Conservation (phyloP, 1,140 invertebrate genomes). For the Pygmarrhopalites habei region DNA sequence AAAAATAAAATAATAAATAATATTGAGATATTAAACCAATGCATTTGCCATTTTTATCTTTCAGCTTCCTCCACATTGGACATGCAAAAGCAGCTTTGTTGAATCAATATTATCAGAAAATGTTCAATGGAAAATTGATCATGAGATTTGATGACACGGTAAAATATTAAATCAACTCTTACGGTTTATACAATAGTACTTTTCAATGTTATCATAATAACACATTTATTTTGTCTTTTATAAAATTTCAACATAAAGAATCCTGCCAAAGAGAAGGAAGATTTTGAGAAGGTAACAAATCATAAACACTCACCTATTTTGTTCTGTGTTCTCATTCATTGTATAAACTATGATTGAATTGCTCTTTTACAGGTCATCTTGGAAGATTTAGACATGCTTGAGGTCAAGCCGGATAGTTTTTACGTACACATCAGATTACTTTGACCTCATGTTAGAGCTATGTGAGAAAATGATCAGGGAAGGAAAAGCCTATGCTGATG, state of each 20-base stretch:
- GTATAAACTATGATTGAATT: slow-evolving; percentile 27
- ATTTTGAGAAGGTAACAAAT: slow-evolving; percentile 86
- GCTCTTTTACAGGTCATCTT: slow-evolving; percentile 94
- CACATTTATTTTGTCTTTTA: too few species aligned
- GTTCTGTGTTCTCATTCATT: slow-evolving; percentile 5
- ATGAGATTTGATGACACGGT: slow-evolving; percentile 99
- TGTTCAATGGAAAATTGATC: slow-evolving; percentile 89
- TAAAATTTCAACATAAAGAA: too few species aligned
- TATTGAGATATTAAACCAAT: too few species aligned
- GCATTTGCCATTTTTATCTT: slow-evolving; percentile 39
- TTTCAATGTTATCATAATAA: too few species aligned
- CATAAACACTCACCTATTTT: too few species aligned
- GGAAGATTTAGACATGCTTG: slow-evolving; percentile 83
- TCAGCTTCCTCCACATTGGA: slow-evolving; percentile 90
- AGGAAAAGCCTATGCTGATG: slow-evolving; percentile 90
- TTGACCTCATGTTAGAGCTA: slow-evolving; percentile 79
- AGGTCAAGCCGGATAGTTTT: slow-evolving; percentile 89
- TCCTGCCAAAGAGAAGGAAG: slow-evolving; percentile 96
- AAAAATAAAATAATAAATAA: too few species aligned
- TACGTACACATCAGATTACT: slow-evolving; percentile 94
- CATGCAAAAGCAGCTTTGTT: slow-evolving; percentile 98
- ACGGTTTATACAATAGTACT: too few species aligned
- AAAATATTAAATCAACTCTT: too few species aligned
- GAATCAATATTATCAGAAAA: slow-evolving; percentile 94
- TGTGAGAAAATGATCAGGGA: slow-evolving; percentile 84